phyloP scores from a whole-genome alignment of 2,888 invertebrate species.

The Microctonus aethiopoides region DNA sequence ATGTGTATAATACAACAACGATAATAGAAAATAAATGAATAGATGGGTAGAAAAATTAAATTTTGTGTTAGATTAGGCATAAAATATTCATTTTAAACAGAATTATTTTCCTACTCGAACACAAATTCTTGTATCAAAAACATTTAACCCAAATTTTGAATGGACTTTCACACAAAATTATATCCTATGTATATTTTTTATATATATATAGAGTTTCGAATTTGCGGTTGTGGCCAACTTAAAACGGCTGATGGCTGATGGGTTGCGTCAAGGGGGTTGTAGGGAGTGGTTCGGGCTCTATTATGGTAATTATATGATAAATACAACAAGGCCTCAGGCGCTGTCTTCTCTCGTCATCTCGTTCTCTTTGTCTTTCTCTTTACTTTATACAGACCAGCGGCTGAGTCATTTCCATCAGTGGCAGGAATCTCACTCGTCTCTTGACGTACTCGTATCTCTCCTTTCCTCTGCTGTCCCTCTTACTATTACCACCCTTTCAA shows the following conservation, averaged over 20 bases:
- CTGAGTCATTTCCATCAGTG: constrained; percentile 56
- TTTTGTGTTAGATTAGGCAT: too few relatives aligned
- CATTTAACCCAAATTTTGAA: too few relatives aligned
- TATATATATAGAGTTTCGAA: constrained; percentile 59
- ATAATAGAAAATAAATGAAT: too few relatives aligned
- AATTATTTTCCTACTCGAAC: too few relatives aligned
- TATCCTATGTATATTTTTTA: too few relatives aligned
- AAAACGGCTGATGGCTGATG: constrained; percentile 34
- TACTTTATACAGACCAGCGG: constrained; percentile 29
- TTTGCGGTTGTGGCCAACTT: constrained; percentile 59
- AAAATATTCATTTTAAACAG: too few relatives aligned
- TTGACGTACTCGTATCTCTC: constrained; percentile 39
- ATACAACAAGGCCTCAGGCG: constrained; percentile 65
- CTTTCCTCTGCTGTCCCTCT: constrained; percentile 27
- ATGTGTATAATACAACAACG: too few relatives aligned
- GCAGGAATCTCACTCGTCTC: constrained; percentile 58
- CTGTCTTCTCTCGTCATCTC: constrained; percentile 51
- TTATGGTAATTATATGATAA: constrained; percentile 68
- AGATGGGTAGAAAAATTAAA: too few relatives aligned
- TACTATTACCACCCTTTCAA: constrained; percentile 41
- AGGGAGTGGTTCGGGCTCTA: constrained; percentile 56
- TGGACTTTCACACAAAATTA: too few relatives aligned
- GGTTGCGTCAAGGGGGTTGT: constrained; percentile 19
- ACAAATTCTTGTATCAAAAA: too few relatives aligned
- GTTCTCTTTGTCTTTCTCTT: constrained; percentile 8